These are phyloP conservation scores for Amazona guildingii DNA, from an alignment of 2,113 vertebrate genomes.

Conservation along the genomic window DNA sequence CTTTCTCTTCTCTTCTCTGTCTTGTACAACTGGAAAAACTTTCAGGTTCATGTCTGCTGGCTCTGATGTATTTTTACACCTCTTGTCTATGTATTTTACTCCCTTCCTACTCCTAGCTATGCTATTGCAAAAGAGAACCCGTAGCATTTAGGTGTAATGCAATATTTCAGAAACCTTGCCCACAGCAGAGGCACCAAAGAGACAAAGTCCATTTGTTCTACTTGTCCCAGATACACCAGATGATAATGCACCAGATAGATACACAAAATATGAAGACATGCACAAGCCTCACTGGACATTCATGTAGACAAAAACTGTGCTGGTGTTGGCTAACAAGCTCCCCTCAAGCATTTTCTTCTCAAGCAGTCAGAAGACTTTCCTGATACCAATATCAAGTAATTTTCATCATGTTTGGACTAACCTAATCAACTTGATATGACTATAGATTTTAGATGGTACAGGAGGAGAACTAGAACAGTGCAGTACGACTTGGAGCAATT, in stretches of 20 bases:
- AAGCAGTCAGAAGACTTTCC: not conserved
- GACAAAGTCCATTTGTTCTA: not conserved
- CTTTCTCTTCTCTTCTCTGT: not conserved
- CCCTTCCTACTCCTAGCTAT: not conserved
- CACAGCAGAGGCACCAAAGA: not conserved
- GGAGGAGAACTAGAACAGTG: slow-evolving; percentile 14
- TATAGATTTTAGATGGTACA: not conserved
- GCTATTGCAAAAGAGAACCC: not conserved
- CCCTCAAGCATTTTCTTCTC: slow-evolving; percentile 1
- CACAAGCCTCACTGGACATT: not conserved
- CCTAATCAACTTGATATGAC: slow-evolving; percentile 31
- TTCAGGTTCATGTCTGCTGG: not conserved
- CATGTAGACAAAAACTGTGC: not conserved
- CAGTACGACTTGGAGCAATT: slow-evolving; percentile 48
- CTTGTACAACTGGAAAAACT: not conserved
- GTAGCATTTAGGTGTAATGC: not conserved
- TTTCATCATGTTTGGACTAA: slow-evolving; percentile 21
- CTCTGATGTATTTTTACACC: not conserved
- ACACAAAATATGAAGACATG: not conserved
- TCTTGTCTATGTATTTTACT: not conserved
- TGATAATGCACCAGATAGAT: not conserved
- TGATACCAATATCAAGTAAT: not conserved
- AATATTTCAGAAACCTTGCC: not conserved
- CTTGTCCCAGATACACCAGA: not conserved
- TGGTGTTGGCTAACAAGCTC: not conserved